Conservation (phyloP, 2,888 invertebrate genomes). For the Venustoraphidia nigricollis region DNA sequence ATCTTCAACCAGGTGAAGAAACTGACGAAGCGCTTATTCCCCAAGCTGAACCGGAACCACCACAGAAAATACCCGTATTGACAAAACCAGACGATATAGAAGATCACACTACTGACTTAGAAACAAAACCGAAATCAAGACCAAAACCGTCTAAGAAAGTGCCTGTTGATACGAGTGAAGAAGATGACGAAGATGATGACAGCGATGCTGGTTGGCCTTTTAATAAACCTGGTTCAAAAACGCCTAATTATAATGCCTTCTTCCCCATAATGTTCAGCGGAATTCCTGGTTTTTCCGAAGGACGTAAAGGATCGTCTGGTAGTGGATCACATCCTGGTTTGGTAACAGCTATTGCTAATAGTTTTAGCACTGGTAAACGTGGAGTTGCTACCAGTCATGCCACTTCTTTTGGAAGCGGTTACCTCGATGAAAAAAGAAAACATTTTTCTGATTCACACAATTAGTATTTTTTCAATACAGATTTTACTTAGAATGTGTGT, state of each 20-base stretch:
- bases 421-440: too few species aligned
- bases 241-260: conserved; percentile 37
- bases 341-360: conserved; percentile 55
- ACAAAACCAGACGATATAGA: conserved; percentile 12
- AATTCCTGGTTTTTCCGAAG: conserved; percentile 21
- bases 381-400: conserved; percentile 59
- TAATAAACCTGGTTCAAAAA: conserved; percentile 18
- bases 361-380: conserved; percentile 53
- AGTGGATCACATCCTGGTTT: conserved; percentile 35
- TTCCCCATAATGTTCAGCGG: conserved; percentile 52
- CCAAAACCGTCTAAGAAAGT: conserved; percentile 9
- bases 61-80: conserved; percentile 11
- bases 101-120: conserved; percentile 12
- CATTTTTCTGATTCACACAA: too few species aligned
- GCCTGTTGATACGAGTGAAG: conserved; percentile 20
- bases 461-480: too few species aligned
- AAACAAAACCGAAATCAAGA: conserved; percentile 12
- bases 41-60: conserved; percentile 1
- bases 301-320: conserved; percentile 21
- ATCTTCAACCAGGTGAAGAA: conserved; percentile 6
- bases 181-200: conserved; percentile 33
- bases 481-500: too few species aligned
- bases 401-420: conserved; percentile 43
- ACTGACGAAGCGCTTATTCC: conserved; percentile 5
- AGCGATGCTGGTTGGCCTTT: conserved; percentile 20